Base-by-base conservation (phyloP, 2,797 vertebrate genomes). In the Leucoraja ocellata region DNA sequence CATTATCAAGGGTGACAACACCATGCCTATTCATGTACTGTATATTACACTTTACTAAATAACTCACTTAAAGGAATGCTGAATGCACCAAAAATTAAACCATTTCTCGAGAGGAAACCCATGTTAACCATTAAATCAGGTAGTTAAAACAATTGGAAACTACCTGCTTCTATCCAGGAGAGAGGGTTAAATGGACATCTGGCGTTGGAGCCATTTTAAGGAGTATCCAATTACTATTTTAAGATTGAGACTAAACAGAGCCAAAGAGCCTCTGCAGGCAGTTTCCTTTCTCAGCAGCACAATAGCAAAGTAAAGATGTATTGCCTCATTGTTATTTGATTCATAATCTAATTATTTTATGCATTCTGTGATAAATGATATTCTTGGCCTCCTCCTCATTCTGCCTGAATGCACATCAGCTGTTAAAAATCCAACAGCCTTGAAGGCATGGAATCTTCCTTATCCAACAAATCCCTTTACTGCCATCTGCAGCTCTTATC, bases 281-380 rank as follows among this genome's bases (percentile, higher is more conserved):
- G 13, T 79, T 81, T 81, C 28, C 54, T 9, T 54, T 58, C 46
- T 58, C 21, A 23, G 18, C 18, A 25, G 39, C 46, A 54, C 39
- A 54, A 21, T 81, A 81, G 39, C 18, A 54, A 58, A 23, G 39
- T 13, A 54, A 8, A 81, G 54, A 81, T 25, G 80, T 23, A 81
- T 81, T 81, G 80, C 54, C 39, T 78, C 77, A 78, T 78, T n/a
- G 11, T 78, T 78, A 78, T 78, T 78, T 36, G 77, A 78, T 36
- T 78, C n/a, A 78, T n/a, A 78, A 78, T 78, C n/a, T 78, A 36
- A 78, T 78, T 81, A 81, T 46, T 81, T 81, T 23, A 58, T 81
- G 21, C 25, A 54, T 21, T 83, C 46, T 28, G 8, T 54, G 28
- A 16, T 16, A 63, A 63, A 28, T 86, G 13, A 28, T 54, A 54